These are phyloP conservation scores for Acanthococcus lagerstroemiae DNA, from an alignment of 2,888 invertebrate species.

Conservation along the genomic window DNA sequence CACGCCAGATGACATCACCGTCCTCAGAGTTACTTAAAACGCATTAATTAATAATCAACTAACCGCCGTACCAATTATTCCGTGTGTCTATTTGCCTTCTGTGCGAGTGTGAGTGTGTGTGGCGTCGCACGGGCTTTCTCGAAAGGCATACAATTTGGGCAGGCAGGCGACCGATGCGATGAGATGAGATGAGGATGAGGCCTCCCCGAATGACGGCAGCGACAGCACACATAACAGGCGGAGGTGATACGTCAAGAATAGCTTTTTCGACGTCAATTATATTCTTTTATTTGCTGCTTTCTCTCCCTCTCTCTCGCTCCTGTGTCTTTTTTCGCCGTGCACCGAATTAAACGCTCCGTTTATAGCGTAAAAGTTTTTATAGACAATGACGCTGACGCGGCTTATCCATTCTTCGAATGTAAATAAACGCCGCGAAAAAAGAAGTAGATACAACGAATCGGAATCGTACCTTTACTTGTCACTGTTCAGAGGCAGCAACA, in stretches of 20 bases:
- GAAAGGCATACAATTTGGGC: too few relatives aligned
- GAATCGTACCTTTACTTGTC: neutral
- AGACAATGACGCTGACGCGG: too few relatives aligned
- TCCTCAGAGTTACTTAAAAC: slow-evolving; percentile 28
- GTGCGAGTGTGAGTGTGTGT: neutral
- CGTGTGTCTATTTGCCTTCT: neutral
- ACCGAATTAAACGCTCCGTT: neutral
- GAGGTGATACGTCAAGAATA: neutral
- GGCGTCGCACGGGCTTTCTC: too few relatives aligned
- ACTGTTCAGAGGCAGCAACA: neutral
- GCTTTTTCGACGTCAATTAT: too few relatives aligned
- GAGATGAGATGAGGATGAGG: neutral
- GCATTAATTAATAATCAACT: slow-evolving; percentile 29
- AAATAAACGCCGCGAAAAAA: neutral
- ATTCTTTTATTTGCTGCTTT: too few relatives aligned
- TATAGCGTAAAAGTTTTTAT: neutral
- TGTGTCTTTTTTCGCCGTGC: neutral
- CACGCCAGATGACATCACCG: slow-evolving; percentile 31
- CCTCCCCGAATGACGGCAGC: neutral
- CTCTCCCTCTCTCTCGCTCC: neutral
- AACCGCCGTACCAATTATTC: slow-evolving; percentile 20
- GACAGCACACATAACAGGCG: neutral
- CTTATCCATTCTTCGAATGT: neutral
- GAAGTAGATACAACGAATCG: neutral
- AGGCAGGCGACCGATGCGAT: too few relatives aligned